phyloP scores from a whole-genome alignment of 2,797 vertebrate species.

The Peromyscus attwateri region DNA sequence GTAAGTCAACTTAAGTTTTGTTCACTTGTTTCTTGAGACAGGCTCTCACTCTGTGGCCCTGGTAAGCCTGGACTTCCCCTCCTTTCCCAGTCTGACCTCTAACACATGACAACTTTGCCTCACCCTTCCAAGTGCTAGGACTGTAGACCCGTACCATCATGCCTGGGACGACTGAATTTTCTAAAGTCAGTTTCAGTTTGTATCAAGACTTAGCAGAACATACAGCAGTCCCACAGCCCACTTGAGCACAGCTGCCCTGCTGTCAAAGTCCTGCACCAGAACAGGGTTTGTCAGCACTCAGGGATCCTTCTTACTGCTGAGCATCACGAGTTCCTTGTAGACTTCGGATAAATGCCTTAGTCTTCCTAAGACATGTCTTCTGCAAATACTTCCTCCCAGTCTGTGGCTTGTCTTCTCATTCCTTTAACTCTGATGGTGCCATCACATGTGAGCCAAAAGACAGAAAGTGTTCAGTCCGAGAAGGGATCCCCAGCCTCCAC shows the following conservation, averaged over 20 bases:
- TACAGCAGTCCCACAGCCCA: neutral
- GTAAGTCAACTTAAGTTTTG: neutral
- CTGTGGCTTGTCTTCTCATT: constrained; percentile 20
- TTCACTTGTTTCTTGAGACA: neutral
- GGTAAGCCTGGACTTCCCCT: neutral
- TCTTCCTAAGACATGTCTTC: neutral
- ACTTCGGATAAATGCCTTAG: neutral
- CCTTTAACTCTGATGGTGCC: neutral
- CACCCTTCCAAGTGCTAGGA: neutral
- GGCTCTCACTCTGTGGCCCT: neutral
- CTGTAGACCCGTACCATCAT: neutral
- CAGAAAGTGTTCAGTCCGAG: neutral
- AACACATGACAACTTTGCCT: neutral
- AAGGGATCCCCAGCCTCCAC: neutral
- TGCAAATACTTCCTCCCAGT: constrained; percentile 1
- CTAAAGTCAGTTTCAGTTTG: neutral
- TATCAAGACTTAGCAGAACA: neutral
- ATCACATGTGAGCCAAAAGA: neutral
- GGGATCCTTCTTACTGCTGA: neutral
- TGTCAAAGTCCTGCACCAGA: neutral
- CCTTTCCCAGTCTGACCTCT: neutral
- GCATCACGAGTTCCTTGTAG: neutral
- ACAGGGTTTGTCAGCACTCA: neutral
- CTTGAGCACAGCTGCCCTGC: neutral
- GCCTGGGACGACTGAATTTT: neutral